Conservation (phyloP, 2,888 invertebrate species). For the Malthinus seriepunctatus region DNA sequence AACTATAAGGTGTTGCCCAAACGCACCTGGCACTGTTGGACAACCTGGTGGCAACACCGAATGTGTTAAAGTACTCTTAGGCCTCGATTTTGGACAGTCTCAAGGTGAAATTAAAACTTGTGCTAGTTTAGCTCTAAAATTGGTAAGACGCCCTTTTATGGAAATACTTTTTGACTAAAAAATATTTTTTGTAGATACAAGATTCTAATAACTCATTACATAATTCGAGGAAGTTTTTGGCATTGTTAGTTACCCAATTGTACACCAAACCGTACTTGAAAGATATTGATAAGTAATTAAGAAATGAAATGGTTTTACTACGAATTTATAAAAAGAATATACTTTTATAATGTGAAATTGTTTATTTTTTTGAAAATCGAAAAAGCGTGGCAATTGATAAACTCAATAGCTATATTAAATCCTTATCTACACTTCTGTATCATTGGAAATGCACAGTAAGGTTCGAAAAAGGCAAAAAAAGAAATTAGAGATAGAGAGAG, state of each 20-base stretch:
- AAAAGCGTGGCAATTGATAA: too few relatives aligned
- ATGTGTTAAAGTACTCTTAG: slow-evolving; percentile 49
- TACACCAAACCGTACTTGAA: slow-evolving; percentile 54
- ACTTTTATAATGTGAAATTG: too few relatives aligned
- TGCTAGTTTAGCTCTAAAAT: slow-evolving; percentile 50
- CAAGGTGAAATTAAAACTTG: slow-evolving; percentile 53
- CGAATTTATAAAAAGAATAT: too few relatives aligned
- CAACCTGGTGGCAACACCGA: slow-evolving; percentile 52
- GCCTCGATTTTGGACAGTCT: slow-evolving; percentile 50
- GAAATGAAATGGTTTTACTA: too few relatives aligned
- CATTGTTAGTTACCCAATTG: slow-evolving; percentile 56
- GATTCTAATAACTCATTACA: slow-evolving; percentile 61
- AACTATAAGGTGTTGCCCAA: slow-evolving; percentile 43
- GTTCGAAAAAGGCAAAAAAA: too few relatives aligned
- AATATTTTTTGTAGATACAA: slow-evolving; percentile 50
- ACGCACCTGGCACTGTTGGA: slow-evolving; percentile 48
- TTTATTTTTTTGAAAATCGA: too few relatives aligned
- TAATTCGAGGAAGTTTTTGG: slow-evolving; percentile 56
- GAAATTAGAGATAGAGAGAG: too few relatives aligned
- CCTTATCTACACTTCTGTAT: too few relatives aligned
- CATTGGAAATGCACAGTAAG: too few relatives aligned
- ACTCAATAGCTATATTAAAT: too few relatives aligned
- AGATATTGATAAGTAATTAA: slow-evolving; percentile 31
- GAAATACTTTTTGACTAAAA: background rate
- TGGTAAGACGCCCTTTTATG: slow-evolving; percentile 36